Conservation (phyloP, 2,888 invertebrate species). For the Lepidochrysops patricia region DNA sequence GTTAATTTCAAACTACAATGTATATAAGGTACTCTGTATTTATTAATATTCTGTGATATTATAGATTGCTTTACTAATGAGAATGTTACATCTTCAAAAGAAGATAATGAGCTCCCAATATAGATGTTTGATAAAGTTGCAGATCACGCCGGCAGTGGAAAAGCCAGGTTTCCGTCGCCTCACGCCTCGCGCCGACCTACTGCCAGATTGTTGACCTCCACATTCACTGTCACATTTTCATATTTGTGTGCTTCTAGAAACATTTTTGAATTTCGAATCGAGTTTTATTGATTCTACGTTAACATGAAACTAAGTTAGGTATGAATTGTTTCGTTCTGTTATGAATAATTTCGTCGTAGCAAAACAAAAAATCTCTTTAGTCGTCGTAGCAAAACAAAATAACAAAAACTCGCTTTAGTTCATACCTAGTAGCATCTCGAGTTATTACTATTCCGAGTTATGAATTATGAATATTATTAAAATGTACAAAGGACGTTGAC, state of each 20-base stretch:
- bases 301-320: not conserved
- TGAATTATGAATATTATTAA: not conserved
- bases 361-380: no score
- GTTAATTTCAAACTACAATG: no score
- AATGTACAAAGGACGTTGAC: not conserved
- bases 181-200: slow-evolving; percentile 47
- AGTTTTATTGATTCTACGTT: not conserved
- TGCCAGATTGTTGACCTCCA: slow-evolving; percentile 45
- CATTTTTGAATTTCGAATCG: not conserved
- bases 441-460: not conserved
- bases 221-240: slow-evolving; percentile 28
- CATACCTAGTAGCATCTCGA: not conserved
- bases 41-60: no score
- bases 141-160: slow-evolving; percentile 18
- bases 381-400: no score
- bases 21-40: no score
- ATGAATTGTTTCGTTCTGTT: no score
- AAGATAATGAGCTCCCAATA: not conserved
- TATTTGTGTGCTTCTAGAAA: slow-evolving; percentile 18
- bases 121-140: not conserved
- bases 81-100: no score
- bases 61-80: no score
- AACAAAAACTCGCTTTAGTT: not conserved
- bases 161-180: slow-evolving; percentile 26
- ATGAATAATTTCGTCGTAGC: no score